phyloP scores from a whole-genome alignment of 2,888 invertebrate species.

The Trissolcus japonicus region DNA sequence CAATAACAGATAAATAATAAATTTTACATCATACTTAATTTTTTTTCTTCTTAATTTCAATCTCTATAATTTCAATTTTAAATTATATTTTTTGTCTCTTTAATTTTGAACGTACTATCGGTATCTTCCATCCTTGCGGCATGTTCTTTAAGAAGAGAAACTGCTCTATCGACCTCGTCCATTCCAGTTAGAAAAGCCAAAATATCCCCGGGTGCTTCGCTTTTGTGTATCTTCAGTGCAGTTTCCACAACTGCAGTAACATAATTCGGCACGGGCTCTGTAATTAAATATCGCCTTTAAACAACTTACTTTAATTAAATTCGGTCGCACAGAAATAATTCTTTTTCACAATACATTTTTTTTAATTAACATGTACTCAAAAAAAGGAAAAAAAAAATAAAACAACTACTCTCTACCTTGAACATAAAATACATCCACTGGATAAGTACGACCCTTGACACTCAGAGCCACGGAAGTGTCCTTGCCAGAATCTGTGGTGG shows the following conservation, averaged over 20 bases:
- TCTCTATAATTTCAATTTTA: background rate
- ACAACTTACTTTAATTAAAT: background rate
- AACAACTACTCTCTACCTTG: constrained; percentile 78
- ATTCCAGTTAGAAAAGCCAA: constrained; percentile 94
- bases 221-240: constrained; percentile 90
- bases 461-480: constrained; percentile 89
- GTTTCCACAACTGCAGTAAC: constrained; percentile 92
- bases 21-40: background rate
- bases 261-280: constrained; percentile 93
- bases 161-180: constrained; percentile 92
- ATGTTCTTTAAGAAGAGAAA: constrained; percentile 81
- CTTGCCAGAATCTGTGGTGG: constrained; percentile 75
- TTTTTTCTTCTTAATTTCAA: background rate
- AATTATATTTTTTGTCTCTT: too few species aligned
- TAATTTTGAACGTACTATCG: constrained; percentile 63
- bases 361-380: background rate
- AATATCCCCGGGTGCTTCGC: constrained; percentile 90
- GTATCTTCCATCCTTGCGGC: constrained; percentile 78
- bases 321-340: too few species aligned
- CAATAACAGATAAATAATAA: background rate
- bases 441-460: constrained; percentile 91
- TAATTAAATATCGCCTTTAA: constrained; percentile 14
- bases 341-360: background rate
- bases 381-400: background rate
- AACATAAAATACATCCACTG: constrained; percentile 90